Evolutionary conservation across 1,140 invertebrate genomes (phyloP), one percentile per base, ranked within the genome.

Genomic region (Megathymus violae): DNA sequence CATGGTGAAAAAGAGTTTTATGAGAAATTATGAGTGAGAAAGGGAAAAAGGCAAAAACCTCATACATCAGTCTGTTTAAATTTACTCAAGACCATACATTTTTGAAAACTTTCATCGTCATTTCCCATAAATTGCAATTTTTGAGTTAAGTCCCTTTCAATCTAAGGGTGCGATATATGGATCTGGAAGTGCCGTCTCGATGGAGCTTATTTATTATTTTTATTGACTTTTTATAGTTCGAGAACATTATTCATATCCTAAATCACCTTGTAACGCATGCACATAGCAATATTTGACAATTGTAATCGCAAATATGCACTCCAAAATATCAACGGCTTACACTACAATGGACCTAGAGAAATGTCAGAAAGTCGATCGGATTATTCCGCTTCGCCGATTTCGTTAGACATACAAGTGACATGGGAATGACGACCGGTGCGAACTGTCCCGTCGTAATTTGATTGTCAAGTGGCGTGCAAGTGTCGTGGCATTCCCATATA

Each of bases 321-420:
- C 38, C 64, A 41, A 14, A 52, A 52, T 38, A 22, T 17, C 25
- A 25, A 51, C 19, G 7, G 15, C 13, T 31, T 13, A 5, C 10
- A 43, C 38, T 44, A 62, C 54, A 62, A 62, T 50, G 60, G 46
- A 52, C 60, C 31, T 34, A 22, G 38, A 51, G 46, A 51, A 51
- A 62, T 51, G 60, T 62, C 60, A 62, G 40, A 50, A 62, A 62
- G 60, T 62, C 59, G 27, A 62, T 62, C 38, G 46, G 59, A 62
- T 62, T 50, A 51, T 62, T 62, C 40, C 47, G 34, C 43, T 38
- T 41, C 34, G 46, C 13, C 47, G 27, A 40, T 31, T 50, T n/a
- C 3, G 17, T 62, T 34, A 15, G 13, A n/a, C n/a, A n/a, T 17
- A n/a, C 19, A 13, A n/a, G 44, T 27, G 52, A 36, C 60, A 47